Base-by-base conservation (phyloP, 2,113 vertebrate genomes). In the Pseudolaguvia tuberculata region DNA sequence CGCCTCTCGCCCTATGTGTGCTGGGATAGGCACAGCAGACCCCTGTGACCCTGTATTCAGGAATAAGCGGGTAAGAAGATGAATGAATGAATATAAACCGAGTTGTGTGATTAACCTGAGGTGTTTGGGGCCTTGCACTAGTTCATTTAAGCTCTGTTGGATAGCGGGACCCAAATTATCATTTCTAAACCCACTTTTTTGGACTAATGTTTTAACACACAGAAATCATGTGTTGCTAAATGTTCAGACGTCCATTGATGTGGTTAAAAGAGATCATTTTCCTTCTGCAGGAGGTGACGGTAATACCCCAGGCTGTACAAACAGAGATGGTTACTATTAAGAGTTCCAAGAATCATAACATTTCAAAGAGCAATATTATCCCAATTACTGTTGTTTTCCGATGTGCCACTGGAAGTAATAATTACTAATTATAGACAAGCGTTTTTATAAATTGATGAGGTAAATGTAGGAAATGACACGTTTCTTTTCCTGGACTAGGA, bases 401-500 rank as follows among this genome's bases (percentile, higher is more conserved):
- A 31, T 27, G 59, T 48, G 21, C 14, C 18, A 72, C 72, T 66
- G 65, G 52, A 78, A 65, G 76, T 78, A 71, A 80, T 80, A 73
- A 79, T 77, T 74, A 65, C 35, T 69, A 75, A 79, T 77, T 78
- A 72, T 29, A 72, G 35, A 59, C n/a, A 27, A 72, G 62, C 53
- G 5, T 17, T 51, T 73, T 45, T 48, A 74, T 76, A 80, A 76
- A 73, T 68, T 67, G 48, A 65, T 55, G 79, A 81, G 57, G 78
- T 79, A 75, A 78, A 67, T 74, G 62, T 73, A 80, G 66, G 80
- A 67, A 78, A 75, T 72, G 75, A 78, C 77, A 73, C 59, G 48
- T 58, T 78, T n/a, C n/a, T 69, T 77, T 18, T 53, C 55, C 51
- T 25, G 50, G 63, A 29, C 55, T 20, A 42, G 72, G 47, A 57